Base-by-base conservation (phyloP, 1,140 invertebrate genomes). In the Bombyx mandarina region DNA sequence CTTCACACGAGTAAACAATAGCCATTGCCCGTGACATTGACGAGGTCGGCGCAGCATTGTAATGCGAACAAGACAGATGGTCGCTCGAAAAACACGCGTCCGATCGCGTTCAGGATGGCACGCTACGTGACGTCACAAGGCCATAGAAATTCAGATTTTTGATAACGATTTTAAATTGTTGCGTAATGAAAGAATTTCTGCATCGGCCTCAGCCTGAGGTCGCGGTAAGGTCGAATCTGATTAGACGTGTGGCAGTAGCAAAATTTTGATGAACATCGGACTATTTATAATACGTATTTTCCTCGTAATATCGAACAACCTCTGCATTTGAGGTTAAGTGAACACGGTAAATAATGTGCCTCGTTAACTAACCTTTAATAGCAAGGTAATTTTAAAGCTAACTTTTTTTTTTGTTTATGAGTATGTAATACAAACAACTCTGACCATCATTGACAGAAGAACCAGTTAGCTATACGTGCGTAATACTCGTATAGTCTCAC, bases 101-200 rank as follows among this genome's bases (percentile, higher is more conserved):
- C 42, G 42, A 51, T 22, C 57, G 54, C 51, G 52, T 52, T 43
- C 18, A 10, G 44, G 51, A 54, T 66, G 67, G 59, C 73, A 74
- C 71, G 72, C 68, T 63, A 71, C 53, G 62, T 73, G 69, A 76
- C 78, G 65, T 73, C 69, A 72, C 67, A 77, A 77, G 73, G 78
- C 63, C 69, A 58, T 59, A 48, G 53, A 62, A 56, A 58, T 56
- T 52, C 3, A 12, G 26, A 35, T 35, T 35, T 35, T 35, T 35
- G 26, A 35, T 35, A 35, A 35, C 26, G 26, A 35, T 35, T 35
- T 35, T 35, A 35, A 35, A 35, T 35, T 35, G 26, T 49, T 49
- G 48, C 48, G n/a, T 18, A 49, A 49, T 49, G 22, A 49, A 49
- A 49, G 48, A 18, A 35, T 5, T 35, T 49, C 3, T 49, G 42